These are phyloP conservation scores for Ophiothrix spiculata DNA, from an alignment of 35 echinoderm and acorn worm genomes.

Conservation along the genomic window DNA sequence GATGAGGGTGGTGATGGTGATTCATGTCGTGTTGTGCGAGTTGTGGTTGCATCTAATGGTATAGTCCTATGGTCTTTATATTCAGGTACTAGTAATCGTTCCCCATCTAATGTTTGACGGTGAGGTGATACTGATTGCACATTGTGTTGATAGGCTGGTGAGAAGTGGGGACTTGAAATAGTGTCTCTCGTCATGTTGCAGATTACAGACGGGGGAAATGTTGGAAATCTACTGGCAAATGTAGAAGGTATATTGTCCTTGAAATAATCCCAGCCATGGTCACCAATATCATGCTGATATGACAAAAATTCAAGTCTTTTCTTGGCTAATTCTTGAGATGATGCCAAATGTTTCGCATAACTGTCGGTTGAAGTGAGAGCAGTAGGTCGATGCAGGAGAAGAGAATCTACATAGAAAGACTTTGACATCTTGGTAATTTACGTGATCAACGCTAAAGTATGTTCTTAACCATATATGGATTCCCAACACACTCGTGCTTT, in stretches of 20 bases:
- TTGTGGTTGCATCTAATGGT: neutral
- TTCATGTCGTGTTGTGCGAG: neutral
- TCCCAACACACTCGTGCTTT: too few relatives aligned
- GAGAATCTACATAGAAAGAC: neutral
- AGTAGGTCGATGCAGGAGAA: neutral
- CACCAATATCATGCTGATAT: neutral
- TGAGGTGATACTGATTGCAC: neutral
- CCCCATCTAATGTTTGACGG: neutral
- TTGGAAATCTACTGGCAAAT: neutral
- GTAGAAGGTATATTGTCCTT: neutral
- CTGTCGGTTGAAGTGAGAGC: neutral
- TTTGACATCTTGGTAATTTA: neutral
- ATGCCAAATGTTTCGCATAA: neutral
- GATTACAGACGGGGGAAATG: neutral
- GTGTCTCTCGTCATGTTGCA: neutral
- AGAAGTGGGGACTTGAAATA: neutral
- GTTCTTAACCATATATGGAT: too few relatives aligned
- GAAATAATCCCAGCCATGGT: neutral
- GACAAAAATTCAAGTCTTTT: neutral
- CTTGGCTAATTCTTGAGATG: neutral
- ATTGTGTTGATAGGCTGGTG: too few relatives aligned
- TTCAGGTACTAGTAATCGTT: neutral
- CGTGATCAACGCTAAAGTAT: too few relatives aligned
- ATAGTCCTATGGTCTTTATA: neutral
- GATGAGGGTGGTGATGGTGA: neutral